phyloP scores from a whole-genome alignment of 2,888 invertebrate genomes.

The Heteromyza rotundicornis region DNA sequence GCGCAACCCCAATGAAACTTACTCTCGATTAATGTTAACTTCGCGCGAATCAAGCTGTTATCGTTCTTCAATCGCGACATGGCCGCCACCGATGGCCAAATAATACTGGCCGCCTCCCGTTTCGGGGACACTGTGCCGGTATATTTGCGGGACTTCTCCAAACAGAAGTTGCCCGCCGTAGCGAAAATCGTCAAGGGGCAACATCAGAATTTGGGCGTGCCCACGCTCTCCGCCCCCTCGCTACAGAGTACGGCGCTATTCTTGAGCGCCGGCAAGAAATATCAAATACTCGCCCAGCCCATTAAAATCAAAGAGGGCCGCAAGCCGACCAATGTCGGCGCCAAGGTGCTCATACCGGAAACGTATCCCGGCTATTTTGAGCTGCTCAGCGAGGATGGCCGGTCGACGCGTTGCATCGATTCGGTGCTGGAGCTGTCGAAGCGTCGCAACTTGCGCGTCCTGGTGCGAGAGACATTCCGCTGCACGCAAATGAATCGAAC shows the following conservation, averaged over 20 bases:
- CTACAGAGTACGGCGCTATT: constrained; percentile 86
- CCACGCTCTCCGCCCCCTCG: constrained; percentile 84
- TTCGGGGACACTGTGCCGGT: constrained; percentile 64
- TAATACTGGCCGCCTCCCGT: constrained; percentile 81
- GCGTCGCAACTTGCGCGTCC: constrained; percentile 66
- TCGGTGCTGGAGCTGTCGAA: constrained; percentile 83
- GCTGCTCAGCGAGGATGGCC: constrained; percentile 90
- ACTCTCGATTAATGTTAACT: constrained; percentile 62
- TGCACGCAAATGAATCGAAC: constrained; percentile 65
- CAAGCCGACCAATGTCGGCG: constrained; percentile 76
- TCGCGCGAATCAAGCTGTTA: constrained; percentile 61
- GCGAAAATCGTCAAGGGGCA: constrained; percentile 94
- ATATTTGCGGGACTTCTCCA: constrained; percentile 67
- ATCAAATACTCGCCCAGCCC: constrained; percentile 86
- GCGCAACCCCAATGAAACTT: constrained; percentile 59
- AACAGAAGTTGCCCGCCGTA: constrained; percentile 80
- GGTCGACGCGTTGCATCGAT: constrained; percentile 88
- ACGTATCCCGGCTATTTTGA: constrained; percentile 93
- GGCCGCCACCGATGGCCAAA: constrained; percentile 91
- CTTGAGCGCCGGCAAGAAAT: constrained; percentile 82
- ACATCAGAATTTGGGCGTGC: constrained; percentile 89
- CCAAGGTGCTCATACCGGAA: constrained; percentile 87
- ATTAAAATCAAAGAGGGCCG: constrained; percentile 90
- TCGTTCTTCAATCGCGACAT: constrained; percentile 66
- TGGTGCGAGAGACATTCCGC: constrained; percentile 63